These are phyloP conservation scores for Manis javanica DNA, from an alignment of 2,797 vertebrate species.

Conservation along the genomic window DNA sequence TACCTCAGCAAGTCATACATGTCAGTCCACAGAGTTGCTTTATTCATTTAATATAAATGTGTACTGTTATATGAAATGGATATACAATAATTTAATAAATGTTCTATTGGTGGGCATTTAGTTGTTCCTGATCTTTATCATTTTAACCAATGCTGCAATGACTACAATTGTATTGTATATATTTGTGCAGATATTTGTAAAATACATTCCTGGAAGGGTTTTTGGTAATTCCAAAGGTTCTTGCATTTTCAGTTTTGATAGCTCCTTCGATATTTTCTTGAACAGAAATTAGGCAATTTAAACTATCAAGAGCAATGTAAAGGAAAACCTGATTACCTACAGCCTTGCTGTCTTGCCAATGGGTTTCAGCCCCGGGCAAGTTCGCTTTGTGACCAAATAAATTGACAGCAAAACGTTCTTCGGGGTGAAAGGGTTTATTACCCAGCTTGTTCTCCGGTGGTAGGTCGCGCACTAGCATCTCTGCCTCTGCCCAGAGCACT, in stretches of 20 bases:
- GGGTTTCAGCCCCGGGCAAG: too few relatives aligned
- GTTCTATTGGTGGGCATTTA: background rate
- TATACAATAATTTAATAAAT: background rate
- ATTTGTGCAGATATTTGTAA: background rate
- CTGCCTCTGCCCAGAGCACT: too few relatives aligned
- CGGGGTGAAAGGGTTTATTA: too few relatives aligned
- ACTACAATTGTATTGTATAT: background rate
- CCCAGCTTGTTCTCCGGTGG: too few relatives aligned
- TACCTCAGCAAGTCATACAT: background rate
- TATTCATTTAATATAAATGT: background rate
- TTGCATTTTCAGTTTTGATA: constrained; percentile 38
- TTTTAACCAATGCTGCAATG: constrained; percentile 32
- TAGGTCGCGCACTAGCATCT: too few relatives aligned
- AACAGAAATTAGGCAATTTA: background rate
- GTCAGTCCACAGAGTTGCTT: background rate
- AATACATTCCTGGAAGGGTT: background rate
- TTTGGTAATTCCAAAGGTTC: background rate
- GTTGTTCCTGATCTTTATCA: background rate
- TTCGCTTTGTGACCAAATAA: too few relatives aligned
- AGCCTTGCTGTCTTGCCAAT: background rate
- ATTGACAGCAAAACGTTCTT: too few relatives aligned
- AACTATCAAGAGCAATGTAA: background rate
- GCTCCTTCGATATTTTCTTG: constrained; percentile 10
- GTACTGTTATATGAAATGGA: constrained; percentile 15
- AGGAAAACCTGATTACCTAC: background rate